phyloP scores from a whole-genome alignment of 2,113 vertebrate species.

The Camelus dromedarius region DNA sequence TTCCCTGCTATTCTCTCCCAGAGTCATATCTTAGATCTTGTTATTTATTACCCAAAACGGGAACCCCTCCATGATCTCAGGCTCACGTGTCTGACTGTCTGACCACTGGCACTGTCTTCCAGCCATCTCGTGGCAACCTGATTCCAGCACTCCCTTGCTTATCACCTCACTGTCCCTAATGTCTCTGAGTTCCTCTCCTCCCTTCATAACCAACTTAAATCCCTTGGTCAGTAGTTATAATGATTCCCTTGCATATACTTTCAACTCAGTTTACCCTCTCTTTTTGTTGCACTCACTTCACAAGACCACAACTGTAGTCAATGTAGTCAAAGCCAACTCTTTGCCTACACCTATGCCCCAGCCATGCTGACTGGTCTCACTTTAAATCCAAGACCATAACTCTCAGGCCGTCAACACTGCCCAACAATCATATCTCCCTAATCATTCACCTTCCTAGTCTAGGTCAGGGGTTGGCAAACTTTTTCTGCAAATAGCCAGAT shows the following conservation, averaged over 20 bases:
- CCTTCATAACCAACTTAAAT: neutral
- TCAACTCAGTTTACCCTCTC: neutral
- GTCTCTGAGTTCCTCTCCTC: neutral
- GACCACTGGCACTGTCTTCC: neutral
- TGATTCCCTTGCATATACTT: neutral
- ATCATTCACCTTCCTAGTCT: neutral
- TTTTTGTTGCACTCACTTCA: neutral
- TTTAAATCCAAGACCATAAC: neutral
- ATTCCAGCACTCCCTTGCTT: neutral
- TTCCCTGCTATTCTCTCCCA: neutral
- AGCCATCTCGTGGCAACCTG: neutral
- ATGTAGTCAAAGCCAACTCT: neutral
- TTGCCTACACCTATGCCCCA: neutral
- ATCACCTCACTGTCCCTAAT: neutral
- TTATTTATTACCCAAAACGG: neutral
- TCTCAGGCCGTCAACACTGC: neutral
- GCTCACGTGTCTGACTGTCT: neutral
- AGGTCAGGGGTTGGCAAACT: neutral
- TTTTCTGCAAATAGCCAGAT: neutral
- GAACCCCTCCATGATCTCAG: neutral
- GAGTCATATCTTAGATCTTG: neutral
- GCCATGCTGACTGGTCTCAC: neutral
- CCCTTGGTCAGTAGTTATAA: neutral
- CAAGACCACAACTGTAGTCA: neutral
- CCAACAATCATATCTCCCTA: neutral